phyloP scores from a whole-genome alignment of 92 coral and sea anemone species.

The Actinostola sp. region DNA sequence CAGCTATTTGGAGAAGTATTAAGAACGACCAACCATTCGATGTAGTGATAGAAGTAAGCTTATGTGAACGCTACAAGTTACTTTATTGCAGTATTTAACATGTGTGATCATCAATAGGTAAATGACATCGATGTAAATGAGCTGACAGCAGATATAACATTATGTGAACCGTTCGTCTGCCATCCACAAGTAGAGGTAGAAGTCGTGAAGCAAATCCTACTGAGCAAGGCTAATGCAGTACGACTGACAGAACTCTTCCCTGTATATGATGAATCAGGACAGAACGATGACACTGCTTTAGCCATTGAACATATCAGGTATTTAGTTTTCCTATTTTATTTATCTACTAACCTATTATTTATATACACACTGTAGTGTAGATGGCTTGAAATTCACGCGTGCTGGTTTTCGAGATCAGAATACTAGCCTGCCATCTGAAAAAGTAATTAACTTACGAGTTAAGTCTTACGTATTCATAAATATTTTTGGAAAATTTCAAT shows the following conservation, averaged over 20 bases:
- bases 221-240: constrained; percentile 38
- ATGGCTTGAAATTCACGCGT: no score
- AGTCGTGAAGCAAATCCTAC: constrained; percentile 39
- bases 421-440: no score
- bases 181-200: constrained; percentile 60
- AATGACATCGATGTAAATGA: constrained; percentile 65
- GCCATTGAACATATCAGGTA: constrained; percentile 96
- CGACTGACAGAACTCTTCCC: constrained; percentile 82
- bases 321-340: no score
- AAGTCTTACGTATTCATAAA: no score
- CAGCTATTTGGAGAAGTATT: constrained; percentile 86
- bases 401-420: no score
- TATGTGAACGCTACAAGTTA: no score
- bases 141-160: constrained; percentile 70
- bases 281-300: constrained; percentile 85
- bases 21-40: constrained; percentile 65
- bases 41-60: constrained; percentile 80
- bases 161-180: constrained; percentile 73
- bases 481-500: no score
- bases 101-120: constrained; percentile 59
- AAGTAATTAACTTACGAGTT: no score
- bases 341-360: no score
- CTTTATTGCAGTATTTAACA: neutral
- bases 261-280: constrained; percentile 90
- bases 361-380: no score